phyloP scores from a whole-genome alignment of 2,888 invertebrate genomes.

The Euclidia mi region DNA sequence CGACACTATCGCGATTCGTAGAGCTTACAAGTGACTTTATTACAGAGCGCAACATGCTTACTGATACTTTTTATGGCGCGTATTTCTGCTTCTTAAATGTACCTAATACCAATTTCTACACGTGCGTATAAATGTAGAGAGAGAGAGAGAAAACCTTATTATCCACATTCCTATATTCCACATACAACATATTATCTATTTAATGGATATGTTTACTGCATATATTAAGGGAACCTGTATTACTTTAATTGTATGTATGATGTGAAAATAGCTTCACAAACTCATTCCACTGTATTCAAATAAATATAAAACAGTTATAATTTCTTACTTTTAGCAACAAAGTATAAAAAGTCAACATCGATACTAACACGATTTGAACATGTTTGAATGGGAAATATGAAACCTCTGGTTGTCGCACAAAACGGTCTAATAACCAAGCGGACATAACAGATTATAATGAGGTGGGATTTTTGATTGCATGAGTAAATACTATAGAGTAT shows the following conservation, averaged over 20 bases:
- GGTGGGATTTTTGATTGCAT: slow-evolving; percentile 39
- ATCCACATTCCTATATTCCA: slow-evolving; percentile 29
- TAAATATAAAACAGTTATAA: slow-evolving; percentile 30
- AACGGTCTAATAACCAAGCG: slow-evolving; percentile 32
- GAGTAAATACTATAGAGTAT: slow-evolving; percentile 29
- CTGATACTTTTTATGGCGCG: slow-evolving; percentile 6
- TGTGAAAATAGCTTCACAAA: slow-evolving; percentile 16
- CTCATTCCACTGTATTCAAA: slow-evolving; percentile 2
- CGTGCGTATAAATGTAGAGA: slow-evolving; percentile 9
- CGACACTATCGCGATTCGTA: not conserved
- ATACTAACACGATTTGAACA: slow-evolving; percentile 39
- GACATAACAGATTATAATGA: slow-evolving; percentile 38
- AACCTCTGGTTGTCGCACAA: slow-evolving; percentile 23
- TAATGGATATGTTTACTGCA: slow-evolving; percentile 35
- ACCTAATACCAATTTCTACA: slow-evolving; percentile 15
- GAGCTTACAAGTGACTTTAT: slow-evolving; percentile 2
- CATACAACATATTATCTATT: slow-evolving; percentile 26
- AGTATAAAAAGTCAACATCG: not conserved
- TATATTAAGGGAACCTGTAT: slow-evolving; percentile 28
- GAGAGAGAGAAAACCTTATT: slow-evolving; percentile 14
- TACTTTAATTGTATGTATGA: slow-evolving; percentile 27
- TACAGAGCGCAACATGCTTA: slow-evolving; percentile 7
- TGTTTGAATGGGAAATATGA: slow-evolving; percentile 27
- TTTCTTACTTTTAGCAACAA: not conserved
- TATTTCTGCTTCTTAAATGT: slow-evolving; percentile 8